phyloP scores from a whole-genome alignment of 2,797 vertebrate species.

The Sciurus carolinensis region DNA sequence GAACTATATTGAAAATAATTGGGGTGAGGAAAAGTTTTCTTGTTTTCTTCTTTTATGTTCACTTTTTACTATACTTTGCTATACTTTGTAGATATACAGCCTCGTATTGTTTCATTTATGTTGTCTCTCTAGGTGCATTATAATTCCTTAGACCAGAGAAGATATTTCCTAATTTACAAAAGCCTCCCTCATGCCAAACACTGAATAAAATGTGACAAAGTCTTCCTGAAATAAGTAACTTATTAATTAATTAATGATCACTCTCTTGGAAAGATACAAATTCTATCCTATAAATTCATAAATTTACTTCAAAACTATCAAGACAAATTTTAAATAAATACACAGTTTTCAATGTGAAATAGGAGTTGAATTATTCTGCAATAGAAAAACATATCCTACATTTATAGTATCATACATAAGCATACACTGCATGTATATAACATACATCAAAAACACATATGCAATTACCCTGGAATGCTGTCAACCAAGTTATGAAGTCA shows the following conservation, averaged over 20 bases:
- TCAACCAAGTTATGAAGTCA: conserved; percentile 83
- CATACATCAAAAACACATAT: conserved; percentile 30
- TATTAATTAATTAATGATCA: conserved; percentile 19
- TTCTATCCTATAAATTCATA: conserved; percentile 56
- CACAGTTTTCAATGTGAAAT: conserved; percentile 51
- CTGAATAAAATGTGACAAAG: conserved; percentile 41
- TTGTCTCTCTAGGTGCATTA: conserved; percentile 39
- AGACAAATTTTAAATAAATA: conserved; percentile 59
- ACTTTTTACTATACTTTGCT: conserved; percentile 58
- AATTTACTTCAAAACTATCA: conserved; percentile 69
- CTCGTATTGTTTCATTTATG: conserved; percentile 67
- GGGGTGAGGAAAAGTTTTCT: conserved; percentile 64
- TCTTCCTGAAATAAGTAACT: conserved; percentile 37
- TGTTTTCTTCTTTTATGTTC: conserved; percentile 67
- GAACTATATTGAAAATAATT: conserved; percentile 72
- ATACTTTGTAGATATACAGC: conserved; percentile 33
- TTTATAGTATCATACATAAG: background rate
- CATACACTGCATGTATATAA: background rate
- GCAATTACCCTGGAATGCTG: conserved; percentile 82
- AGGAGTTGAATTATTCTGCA: conserved; percentile 44
- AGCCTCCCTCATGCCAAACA: background rate
- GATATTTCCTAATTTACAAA: conserved; percentile 54
- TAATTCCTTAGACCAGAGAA: conserved; percentile 48
- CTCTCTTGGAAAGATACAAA: conserved; percentile 52
- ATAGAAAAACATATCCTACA: conserved; percentile 61